A percentile compares a stretch with the other conserved stretches of the same genome.
Evolutionary conservation across 2,888 invertebrate genomes (phyloP).

Genomic region (Alentia gelatinosa): DNA sequence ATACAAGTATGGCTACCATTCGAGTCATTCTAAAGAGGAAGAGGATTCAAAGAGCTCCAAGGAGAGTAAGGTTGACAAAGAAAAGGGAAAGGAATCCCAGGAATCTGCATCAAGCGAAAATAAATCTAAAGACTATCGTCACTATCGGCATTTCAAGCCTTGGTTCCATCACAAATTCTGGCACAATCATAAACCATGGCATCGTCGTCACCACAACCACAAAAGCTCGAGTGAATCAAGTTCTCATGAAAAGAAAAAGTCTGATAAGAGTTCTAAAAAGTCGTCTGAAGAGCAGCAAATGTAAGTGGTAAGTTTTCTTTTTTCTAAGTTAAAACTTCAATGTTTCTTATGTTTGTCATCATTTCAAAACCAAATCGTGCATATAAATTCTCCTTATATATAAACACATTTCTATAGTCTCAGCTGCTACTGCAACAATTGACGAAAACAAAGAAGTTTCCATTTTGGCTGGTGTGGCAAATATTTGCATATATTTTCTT

Average conservation of each 20-base stretch:
- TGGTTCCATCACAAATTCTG: not conserved
- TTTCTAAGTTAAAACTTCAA: too few species aligned
- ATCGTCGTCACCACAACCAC: not conserved
- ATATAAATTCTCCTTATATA: too few species aligned
- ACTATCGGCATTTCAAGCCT: not conserved
- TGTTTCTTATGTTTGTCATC: too few species aligned
- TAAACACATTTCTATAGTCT: too few species aligned
- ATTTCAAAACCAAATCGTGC: too few species aligned
- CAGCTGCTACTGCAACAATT: too few species aligned
- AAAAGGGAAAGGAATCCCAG: not conserved
- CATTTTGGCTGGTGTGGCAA: too few species aligned
- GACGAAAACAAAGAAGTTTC: too few species aligned
- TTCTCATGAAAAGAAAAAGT: not conserved
- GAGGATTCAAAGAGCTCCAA: not conserved
- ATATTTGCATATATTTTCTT: too few species aligned
- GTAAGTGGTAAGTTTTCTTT: slow-evolving; percentile 13
- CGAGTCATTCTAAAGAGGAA: not conserved
- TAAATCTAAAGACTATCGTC: not conserved
- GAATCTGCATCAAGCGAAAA: not conserved
- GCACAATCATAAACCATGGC: not conserved
- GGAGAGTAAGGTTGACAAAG: not conserved
- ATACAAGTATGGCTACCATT: not conserved
- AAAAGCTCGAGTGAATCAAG: not conserved
- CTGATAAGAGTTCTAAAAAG: not conserved
- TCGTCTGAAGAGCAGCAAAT: not conserved